Evolutionary conservation across 2,888 invertebrate genomes (phyloP), one percentile per base, ranked within the genome.

Genomic region (Epiblema foenella): DNA sequence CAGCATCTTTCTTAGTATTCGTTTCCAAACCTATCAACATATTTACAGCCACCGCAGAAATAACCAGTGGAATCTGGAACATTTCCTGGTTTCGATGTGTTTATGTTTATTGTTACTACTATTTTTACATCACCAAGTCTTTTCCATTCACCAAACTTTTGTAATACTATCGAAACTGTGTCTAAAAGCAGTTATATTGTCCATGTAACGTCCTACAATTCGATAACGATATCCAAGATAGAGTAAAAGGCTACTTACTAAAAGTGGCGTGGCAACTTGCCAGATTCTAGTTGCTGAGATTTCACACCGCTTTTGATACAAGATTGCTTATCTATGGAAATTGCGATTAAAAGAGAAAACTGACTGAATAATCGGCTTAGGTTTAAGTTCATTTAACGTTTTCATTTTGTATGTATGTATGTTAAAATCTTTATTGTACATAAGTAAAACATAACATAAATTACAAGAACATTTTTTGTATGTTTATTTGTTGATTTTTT

Each of bases 21-120:
- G 39, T 17, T 70, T 66, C 33, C 54, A 17, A 56, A 71, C 60
- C 33, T 37, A 56, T 33, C 51, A 68, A 59, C 18, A 64, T 54
- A 54, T 65, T 70, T 60, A 66, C 70, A 66, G 51, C 29, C 11
- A 65, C 54, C 46, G 29, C 70, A 54, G 37, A 54, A 39, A 60
- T 62, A 37, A 29, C 15, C 59, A 60, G 59, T 59, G 59, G 12
- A 42, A n/a, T 58, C 52, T 72, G 74, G 58, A 73, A 58, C 59
- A 56, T 56, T 73, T 72, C 73, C 72, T 68, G 73, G 68, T 46
- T 46, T 39, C n/a, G 39, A 1, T 10, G 42, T 54, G 73, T 75
- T 73, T 76, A 73, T 54, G 73, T 75, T 73, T 76, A 73, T 74
- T 74, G 69, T 73, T 71, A 64, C 51, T 62, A 42, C 71, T 73